Evolutionary conservation across 92 coral and sea anemone genomes (phyloP), one percentile per base, ranked within the genome.

Genomic region (Heteractis magnifica): DNA sequence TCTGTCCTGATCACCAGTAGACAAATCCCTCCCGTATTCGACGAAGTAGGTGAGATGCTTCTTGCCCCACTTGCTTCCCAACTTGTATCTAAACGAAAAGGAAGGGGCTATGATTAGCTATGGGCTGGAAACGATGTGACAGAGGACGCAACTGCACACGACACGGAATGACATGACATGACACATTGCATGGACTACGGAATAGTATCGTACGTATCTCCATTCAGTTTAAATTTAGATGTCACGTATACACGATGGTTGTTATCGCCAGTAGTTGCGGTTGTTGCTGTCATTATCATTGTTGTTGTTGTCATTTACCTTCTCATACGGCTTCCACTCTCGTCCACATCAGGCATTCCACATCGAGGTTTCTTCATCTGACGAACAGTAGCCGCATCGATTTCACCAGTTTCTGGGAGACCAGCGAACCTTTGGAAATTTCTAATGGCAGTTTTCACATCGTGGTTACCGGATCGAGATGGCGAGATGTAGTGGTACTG

Each of bases 321-420:
- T 13, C 86, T 59, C 10, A 83, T 56, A 62, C 86, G 86, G 19
- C 51, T 50, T 5, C 85, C 90, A 8, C 62, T 52, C 23, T 77
- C 85, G 51, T 81, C 91, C 52, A 77, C 79, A 55, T 91, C 94
- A 15, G 94, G 87, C 85, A 84, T 71, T 20, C 89, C 91, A 82
- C 94, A 91, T 6, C 91, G 82, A 21, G 94, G 88, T 49, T 65
- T 52, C 71, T 82, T 84, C 72, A 91, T 91, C 81, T 85, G 75
- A 8, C 79, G 65, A 48, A 88, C 64, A 11, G 94, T 91, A 6
- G 85, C 87, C 6, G 60, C 87, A 79, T 91, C 85, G 14, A 91
- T 15, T 20, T 82, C 80, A 4, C 90, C 94, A 18, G 90, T 88
- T 10, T 77, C 88, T 51, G 86, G 79, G 1, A 91, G 79, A 49